A percentile compares a stretch with the other conserved stretches of the same genome.
Evolutionary conservation across 2,113 vertebrate species (phyloP).

Genomic region (Glareola pratincola): DNA sequence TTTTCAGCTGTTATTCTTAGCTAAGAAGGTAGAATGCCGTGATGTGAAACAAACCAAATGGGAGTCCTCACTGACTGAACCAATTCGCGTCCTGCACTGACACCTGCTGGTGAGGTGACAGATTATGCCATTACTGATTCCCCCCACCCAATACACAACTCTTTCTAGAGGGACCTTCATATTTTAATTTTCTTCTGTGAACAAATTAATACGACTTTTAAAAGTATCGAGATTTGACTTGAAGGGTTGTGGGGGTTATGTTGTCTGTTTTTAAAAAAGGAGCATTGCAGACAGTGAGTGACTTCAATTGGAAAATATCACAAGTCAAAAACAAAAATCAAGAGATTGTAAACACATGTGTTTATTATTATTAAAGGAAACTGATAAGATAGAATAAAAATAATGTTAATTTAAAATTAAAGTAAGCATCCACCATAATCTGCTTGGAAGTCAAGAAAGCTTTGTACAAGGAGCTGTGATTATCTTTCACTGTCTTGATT

Average conservation of each 20-base stretch:
- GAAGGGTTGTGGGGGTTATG: accelerated
- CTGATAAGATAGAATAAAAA: background rate
- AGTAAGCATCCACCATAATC: background rate
- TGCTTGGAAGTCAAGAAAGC: background rate
- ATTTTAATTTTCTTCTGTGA: background rate
- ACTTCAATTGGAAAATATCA: background rate
- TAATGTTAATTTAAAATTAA: background rate
- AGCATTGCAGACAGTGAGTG: background rate
- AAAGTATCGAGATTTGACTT: background rate
- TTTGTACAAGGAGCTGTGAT: background rate
- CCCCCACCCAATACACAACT: background rate
- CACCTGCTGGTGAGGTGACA: slow-evolving; percentile 70
- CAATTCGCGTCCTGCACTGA: slow-evolving; percentile 71
- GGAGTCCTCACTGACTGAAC: background rate
- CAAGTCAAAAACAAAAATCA: background rate
- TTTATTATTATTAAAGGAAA: background rate
- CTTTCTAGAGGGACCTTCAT: background rate
- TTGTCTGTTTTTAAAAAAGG: background rate
- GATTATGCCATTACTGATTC: background rate
- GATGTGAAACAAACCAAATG: background rate
- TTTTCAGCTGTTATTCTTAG: background rate
- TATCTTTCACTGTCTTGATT: background rate
- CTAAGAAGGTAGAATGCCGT: background rate
- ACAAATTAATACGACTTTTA: background rate
- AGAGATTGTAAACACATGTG: background rate